Evolutionary conservation across 2,797 vertebrate genomes (phyloP).

Genomic region (Astyanax mexicanus): DNA sequence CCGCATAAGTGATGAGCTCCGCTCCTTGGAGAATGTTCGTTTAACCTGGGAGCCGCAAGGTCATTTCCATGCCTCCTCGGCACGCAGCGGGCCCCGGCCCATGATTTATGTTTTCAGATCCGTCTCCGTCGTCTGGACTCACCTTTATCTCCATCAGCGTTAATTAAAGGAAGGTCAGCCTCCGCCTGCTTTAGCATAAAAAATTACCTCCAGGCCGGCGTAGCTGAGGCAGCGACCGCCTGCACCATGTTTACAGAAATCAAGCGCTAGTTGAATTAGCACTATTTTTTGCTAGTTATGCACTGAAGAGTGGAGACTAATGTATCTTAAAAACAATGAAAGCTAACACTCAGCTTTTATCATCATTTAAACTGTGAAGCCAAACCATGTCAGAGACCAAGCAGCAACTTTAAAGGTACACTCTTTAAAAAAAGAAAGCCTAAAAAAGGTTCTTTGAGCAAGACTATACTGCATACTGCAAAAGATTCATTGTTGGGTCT

Average conservation of each 20-base stretch:
- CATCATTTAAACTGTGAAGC: background rate
- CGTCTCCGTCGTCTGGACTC: constrained; percentile 89
- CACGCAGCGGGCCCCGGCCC: constrained; percentile 70
- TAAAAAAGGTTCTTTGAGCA: too few relatives aligned
- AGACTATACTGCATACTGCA: too few relatives aligned
- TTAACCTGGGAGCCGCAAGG: constrained; percentile 93
- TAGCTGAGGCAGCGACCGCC: constrained; percentile 70
- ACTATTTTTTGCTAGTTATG: background rate
- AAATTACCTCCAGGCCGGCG: constrained; percentile 85
- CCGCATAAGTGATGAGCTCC: constrained; percentile 77
- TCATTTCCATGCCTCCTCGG: constrained; percentile 89
- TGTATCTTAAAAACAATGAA: background rate
- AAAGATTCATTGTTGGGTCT: too few relatives aligned
- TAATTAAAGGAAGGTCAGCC: constrained; percentile 99
- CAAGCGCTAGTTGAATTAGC: background rate
- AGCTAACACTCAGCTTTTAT: background rate
- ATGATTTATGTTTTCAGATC: constrained; percentile 95
- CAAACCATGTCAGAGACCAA: too few relatives aligned
- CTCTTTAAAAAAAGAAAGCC: too few relatives aligned
- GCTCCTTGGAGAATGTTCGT: constrained; percentile 76
- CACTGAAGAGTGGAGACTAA: background rate
- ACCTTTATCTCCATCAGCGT: constrained; percentile 99
- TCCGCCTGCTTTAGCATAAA: constrained; percentile 92
- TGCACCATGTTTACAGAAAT: constrained; percentile 38
- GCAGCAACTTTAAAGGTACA: too few relatives aligned